Base-by-base conservation (phyloP, 1,140 invertebrate genomes). In the Bactericera cockerelli region DNA sequence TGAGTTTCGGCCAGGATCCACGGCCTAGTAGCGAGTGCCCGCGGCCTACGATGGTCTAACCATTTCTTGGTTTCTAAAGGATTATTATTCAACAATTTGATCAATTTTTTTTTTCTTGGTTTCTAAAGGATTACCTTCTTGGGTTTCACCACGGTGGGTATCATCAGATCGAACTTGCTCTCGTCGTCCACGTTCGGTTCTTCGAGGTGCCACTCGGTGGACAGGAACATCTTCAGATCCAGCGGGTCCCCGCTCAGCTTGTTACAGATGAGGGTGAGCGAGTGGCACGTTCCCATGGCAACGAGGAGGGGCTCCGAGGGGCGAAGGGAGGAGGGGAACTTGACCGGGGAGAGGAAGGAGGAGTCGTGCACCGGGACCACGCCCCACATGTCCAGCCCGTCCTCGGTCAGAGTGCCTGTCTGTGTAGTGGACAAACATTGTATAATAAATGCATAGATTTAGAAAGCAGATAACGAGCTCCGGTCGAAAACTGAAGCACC, bases 381-480 rank as follows among this genome's bases (percentile, higher is more conserved):
- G 24, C 89, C 88, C 77, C 88, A 88, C 73, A 98, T 83, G 68
- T 95, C 91, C 26, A 98, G 72, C 11, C 93, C 92, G 71, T 97
- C 94, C 73, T 97, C 86, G 19, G 92, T 92, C 64, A 96, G 70
- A 1, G 94, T 98, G 28, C 94, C 94, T 58, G 94, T 98, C 82
- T 82, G n/a, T n/a, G n/a, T n/a, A n/a, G n/a, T n/a, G n/a, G n/a
- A n/a, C n/a, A n/a, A n/a, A n/a, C n/a, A n/a, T n/a, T n/a, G n/a
- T n/a, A n/a, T n/a, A n/a, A n/a, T n/a, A n/a, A n/a, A n/a, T n/a
- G n/a, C n/a, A n/a, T n/a, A n/a, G n/a, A n/a, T n/a, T n/a, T n/a
- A n/a, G n/a, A n/a, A n/a, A n/a, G n/a, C n/a, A n/a, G n/a, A n/a
- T n/a, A n/a, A n/a, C n/a, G n/a, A n/a, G n/a, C n/a, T n/a, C n/a